Evolutionary conservation across 1,140 invertebrate species (phyloP), one percentile per base, ranked within the genome.

Genomic region (Telenomus remus): DNA sequence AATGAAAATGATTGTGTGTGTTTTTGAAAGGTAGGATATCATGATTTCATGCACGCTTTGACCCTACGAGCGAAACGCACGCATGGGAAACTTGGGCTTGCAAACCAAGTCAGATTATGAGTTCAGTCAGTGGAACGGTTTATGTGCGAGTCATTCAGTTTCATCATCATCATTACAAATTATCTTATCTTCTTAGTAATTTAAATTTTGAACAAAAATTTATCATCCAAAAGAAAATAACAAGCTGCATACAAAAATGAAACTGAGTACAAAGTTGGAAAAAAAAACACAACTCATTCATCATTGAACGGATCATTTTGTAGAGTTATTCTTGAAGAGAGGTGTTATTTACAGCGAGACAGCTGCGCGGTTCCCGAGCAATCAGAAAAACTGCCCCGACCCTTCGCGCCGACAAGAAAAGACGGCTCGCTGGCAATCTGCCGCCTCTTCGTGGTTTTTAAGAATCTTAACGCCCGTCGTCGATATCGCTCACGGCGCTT

Each of bases 41-140:
- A 76, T 81, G 79, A 84, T 84, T 84, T 84, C 80, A 80, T 74
- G 79, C 78, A 83, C 81, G 79, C 79, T 78, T 66, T 72, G 54
- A 73, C 35, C 73, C 76, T 74, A 79, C 74, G 63, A 66, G 70
- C 74, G 73, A 72, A 60, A 66, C 49, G 47, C 80, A 76, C 81
- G 81, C 83, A 86, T 87, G 86, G 83, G 85, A 87, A 87, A 86
- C 81, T 80, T 81, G 83, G 81, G 81, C 79, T 83, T 87, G 85
- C 82, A 80, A 82, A 84, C 84, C 85, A 83, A 75, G 81, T 73
- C 84, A 86, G 85, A 87, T 87, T 87, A 86, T 81, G 84, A 87
- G 82, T 86, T 86, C 85, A 86, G 85, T 86, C 83, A 43, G 75
- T 61, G 78, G 78, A 86, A 84, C 80, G 81, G 81, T 80, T 79